Conservation (phyloP, 2,797 vertebrate genomes). For the Chaunax sp. region DNA sequence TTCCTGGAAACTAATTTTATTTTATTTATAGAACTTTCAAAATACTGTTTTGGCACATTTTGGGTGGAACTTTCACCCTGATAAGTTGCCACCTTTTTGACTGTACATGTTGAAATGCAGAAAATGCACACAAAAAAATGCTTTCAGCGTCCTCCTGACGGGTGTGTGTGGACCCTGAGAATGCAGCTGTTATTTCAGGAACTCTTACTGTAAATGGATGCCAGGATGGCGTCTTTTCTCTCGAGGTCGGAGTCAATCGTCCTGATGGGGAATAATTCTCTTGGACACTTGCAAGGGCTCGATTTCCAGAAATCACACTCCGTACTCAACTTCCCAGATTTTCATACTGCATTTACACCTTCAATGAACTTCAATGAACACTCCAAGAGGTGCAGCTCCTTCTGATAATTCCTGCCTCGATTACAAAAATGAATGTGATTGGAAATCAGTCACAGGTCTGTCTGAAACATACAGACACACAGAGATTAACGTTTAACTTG, state of each 20-base stretch:
- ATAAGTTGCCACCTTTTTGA: background rate
- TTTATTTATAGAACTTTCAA: background rate
- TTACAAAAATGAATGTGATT: conserved; percentile 1
- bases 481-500: background rate
- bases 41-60: background rate
- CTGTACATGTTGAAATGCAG: background rate
- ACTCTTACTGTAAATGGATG: no score
- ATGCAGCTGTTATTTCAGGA: background rate
- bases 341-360: no score
- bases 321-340: no score
- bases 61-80: background rate
- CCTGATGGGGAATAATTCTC: no score
- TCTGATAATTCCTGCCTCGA: background rate
- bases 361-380: no score
- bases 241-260: no score
- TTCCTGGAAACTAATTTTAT: background rate
- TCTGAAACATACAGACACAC: background rate
- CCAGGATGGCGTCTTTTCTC: no score
- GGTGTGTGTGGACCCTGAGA: background rate
- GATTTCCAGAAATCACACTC: no score
- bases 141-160: background rate
- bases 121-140: background rate
- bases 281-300: no score
- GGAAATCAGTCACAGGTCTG: conserved; percentile 10
- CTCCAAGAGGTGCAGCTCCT: background rate